Conservation (phyloP, 1,140 invertebrate species). For the Argopecten irradians region DNA sequence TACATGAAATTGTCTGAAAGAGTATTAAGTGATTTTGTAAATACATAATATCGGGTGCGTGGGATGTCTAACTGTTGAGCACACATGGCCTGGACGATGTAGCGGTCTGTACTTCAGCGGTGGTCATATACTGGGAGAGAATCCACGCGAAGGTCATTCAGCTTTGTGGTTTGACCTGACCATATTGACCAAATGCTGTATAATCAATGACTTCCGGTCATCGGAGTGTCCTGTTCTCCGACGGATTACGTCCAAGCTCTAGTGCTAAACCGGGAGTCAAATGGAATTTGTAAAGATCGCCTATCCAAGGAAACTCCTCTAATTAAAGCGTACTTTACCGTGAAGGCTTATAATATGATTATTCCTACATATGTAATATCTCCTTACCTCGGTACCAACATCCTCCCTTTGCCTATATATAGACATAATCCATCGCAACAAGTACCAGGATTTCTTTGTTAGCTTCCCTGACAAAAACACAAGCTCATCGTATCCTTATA, state of each 20-base stretch:
- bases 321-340: conserved; percentile 16
- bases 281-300: conserved; percentile 13
- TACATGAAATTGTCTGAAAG: no score
- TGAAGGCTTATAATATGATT: not conserved
- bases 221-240: not conserved
- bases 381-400: conserved; percentile 1
- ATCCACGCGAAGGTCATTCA: not conserved
- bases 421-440: conserved; percentile 2
- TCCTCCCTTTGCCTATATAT: not conserved
- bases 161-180: not conserved
- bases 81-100: not conserved
- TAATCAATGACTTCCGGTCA: conserved; percentile 21
- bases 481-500: no score
- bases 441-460: not conserved
- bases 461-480: not conserved
- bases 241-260: not conserved
- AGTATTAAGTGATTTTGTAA: no score
- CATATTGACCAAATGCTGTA: conserved; percentile 17
- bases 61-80: not conserved
- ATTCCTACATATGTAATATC: no score
- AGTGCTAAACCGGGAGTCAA: not conserved
- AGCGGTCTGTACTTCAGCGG: not conserved
- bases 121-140: not conserved
- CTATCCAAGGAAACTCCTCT: not conserved
- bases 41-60: no score